phyloP scores from a whole-genome alignment of 2,113 vertebrate genomes.

The Microcebus lehilahytsara region DNA sequence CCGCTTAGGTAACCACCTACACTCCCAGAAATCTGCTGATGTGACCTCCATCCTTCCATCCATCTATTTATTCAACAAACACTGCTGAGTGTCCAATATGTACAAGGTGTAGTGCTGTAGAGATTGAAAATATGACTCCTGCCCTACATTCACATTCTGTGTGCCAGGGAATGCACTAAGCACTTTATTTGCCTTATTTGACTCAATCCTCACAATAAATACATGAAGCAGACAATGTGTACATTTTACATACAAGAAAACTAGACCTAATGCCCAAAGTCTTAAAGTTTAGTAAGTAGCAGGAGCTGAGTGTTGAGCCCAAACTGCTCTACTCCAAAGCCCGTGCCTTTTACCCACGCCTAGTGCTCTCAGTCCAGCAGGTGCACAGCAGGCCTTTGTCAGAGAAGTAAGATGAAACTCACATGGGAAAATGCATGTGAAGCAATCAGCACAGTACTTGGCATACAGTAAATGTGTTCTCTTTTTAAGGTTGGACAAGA shows the following conservation, averaged over 20 bases:
- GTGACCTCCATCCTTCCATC: not conserved
- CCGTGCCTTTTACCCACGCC: not conserved
- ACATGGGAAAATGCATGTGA: not conserved
- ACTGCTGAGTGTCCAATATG: not conserved
- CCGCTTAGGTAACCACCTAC: not conserved
- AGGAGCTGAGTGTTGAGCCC: not conserved
- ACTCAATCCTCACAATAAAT: not conserved
- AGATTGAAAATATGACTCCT: not conserved
- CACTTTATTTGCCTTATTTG: not conserved
- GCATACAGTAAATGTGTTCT: not conserved
- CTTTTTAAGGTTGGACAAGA: not conserved
- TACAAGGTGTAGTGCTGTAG: not conserved
- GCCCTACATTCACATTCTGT: not conserved
- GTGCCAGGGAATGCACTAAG: not conserved
- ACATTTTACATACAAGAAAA: not conserved
- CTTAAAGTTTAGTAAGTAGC: not conserved
- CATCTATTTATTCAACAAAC: not conserved
- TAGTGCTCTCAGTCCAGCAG: not conserved
- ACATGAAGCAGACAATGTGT: not conserved
- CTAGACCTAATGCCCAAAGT: not conserved
- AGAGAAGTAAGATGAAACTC: not conserved
- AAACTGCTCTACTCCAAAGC: not conserved
- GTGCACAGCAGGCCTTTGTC: not conserved
- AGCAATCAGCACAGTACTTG: not conserved
- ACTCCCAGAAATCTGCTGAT: not conserved